Evolutionary conservation across 2,888 invertebrate species (phyloP).

Genomic region (Pinctada fucata): DNA sequence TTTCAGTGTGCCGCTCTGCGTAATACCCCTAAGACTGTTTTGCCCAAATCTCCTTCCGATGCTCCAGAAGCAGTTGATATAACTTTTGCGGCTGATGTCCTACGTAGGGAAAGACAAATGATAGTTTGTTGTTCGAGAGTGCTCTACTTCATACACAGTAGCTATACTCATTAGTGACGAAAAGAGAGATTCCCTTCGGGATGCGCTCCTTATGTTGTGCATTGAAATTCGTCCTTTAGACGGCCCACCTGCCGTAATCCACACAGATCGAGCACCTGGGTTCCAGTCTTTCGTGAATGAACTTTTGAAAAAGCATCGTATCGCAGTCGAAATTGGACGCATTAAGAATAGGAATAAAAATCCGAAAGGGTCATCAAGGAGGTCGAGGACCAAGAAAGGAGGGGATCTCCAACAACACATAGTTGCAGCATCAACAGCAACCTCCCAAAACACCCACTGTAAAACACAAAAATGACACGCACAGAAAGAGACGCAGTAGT

Average conservation of each 20-base stretch:
- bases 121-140: background rate
- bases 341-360: background rate
- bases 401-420: too few species aligned
- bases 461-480: too few species aligned
- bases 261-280: background rate
- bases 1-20: background rate
- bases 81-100: background rate
- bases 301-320: background rate
- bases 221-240: conserved; percentile 4
- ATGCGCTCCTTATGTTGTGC: background rate
- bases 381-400: background rate
- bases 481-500: too few species aligned
- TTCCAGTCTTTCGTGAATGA: background rate
- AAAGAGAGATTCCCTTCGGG: background rate
- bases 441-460: too few species aligned
- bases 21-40: background rate
- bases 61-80: background rate
- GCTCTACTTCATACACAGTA: background rate
- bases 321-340: background rate
- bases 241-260: conserved; percentile 1
- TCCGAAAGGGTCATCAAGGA: background rate
- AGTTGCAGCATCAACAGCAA: too few species aligned
- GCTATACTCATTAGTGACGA: background rate
- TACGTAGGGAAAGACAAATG: background rate
- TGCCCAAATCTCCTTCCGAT: background rate